A percentile compares a stretch with the other conserved stretches of the same genome.
These are phyloP conservation scores for Colletes collaris DNA, from an alignment of 2,888 invertebrate genomes.

Conservation along the genomic window DNA sequence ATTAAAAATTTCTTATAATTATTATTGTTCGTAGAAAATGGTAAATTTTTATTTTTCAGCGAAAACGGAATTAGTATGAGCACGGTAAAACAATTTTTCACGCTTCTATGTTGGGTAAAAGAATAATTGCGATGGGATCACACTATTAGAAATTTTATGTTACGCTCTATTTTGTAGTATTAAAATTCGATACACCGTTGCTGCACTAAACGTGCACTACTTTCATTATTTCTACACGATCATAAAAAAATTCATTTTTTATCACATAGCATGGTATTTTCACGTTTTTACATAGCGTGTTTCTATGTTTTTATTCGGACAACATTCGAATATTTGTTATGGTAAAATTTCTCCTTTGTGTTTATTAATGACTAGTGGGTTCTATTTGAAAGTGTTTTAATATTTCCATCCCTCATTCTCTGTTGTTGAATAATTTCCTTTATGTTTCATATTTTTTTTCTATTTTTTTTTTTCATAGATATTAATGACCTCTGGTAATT, in stretches of 20 bases:
- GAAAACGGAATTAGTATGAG: not conserved
- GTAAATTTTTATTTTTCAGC: not conserved
- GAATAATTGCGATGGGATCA: slow-evolving; percentile 13
- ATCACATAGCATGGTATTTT: slow-evolving; percentile 55
- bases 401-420: not conserved
- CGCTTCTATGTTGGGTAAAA: slow-evolving; percentile 47
- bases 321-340: slow-evolving; percentile 24
- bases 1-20: too few species aligned
- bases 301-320: slow-evolving; percentile 17
- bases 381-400: slow-evolving; percentile 1
- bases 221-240: not conserved
- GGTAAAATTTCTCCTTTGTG: slow-evolving; percentile 19
- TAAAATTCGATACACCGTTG: slow-evolving; percentile 7
- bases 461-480: slow-evolving; percentile 25
- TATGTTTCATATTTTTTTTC: not conserved
- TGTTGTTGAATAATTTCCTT: slow-evolving; percentile 37
- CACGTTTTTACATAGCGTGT: slow-evolving; percentile 14
- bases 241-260: slow-evolving; percentile 18
- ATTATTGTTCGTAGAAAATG: too few species aligned
- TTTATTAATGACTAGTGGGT: slow-evolving; percentile 18
- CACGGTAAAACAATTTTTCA: slow-evolving; percentile 13
- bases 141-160: slow-evolving; percentile 24
- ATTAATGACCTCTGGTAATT: slow-evolving; percentile 55
- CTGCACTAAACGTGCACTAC: slow-evolving; percentile 10
- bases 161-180: slow-evolving; percentile 10